Base-by-base conservation (phyloP, 2,888 invertebrate genomes). In the Yponomeuta sedellus region DNA sequence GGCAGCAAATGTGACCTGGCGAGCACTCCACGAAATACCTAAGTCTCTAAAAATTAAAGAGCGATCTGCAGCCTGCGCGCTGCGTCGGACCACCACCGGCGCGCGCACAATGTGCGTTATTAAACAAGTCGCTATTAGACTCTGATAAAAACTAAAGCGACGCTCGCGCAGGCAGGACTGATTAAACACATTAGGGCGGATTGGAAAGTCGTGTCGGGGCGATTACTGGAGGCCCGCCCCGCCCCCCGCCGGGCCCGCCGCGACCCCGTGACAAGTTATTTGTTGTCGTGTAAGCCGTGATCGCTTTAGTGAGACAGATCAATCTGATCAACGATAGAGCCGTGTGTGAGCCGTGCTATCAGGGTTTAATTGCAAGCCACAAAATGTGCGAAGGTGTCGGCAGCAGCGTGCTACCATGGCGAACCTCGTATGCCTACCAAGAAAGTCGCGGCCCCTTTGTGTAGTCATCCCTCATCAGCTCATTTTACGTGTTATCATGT, bases 141-240 rank as follows among this genome's bases (percentile, higher is more conserved):
- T 34, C 62, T 34, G 62, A 62, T 62, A 62, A 62, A 62, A 62
- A 62, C 34, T 62, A 62, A 62, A 40, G 62, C 28, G 62, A 62
- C 61, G 61, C 34, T 66, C 58, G 59, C 59, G 66, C 44, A 61
- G 56, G 66, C 44, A 61, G 56, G 61, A 66, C 67, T 62, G 68
- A 68, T 69, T 68, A 68, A 64, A 64, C 62, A 62, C 40, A 65
- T 19, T 65, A 56, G 63, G 40, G 63, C 40, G 63, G 69, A 69
- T 69, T 69, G 69, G 69, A 69, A 68, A 69, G 67, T 69, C 69
- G 67, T 69, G 69, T 68, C 68, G 65, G 8, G 22, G 34, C 66
- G 61, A 67, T 68, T 67, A 67, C 59, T 44, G n/a, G 63, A 16
- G 40, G 64, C 34, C 34, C 20, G 6, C 34, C n/a, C 58, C 34